These are phyloP conservation scores for Leptestheria dahalacensis DNA, from an alignment of 1,140 invertebrate genomes.

Conservation along the genomic window DNA sequence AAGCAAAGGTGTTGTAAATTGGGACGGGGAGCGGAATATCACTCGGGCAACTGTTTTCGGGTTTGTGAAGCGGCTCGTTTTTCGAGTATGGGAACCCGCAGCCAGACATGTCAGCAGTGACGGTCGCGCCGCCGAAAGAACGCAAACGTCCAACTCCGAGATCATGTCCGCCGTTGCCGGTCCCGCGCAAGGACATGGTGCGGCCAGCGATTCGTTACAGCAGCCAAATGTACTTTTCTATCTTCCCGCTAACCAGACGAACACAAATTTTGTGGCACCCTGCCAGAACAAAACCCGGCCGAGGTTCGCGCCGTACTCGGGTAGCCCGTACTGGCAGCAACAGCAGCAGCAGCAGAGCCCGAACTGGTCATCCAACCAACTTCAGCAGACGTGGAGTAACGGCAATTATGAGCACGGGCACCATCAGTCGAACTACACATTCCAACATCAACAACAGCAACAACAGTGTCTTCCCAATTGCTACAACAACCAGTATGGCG, in stretches of 20 bases:
- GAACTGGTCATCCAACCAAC: slow-evolving; percentile 16
- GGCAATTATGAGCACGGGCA: neutral
- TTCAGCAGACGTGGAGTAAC: slow-evolving; percentile 12
- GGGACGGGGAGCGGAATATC: too few species aligned
- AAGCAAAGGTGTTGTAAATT: too few species aligned
- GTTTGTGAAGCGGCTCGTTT: too few species aligned
- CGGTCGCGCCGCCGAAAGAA: too few species aligned
- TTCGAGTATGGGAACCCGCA: too few species aligned
- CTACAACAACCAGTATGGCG: slow-evolving; percentile 1
- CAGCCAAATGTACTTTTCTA: slow-evolving; percentile 7
- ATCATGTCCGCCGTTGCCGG: slow-evolving; percentile 14
- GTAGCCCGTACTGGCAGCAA: neutral
- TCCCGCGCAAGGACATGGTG: slow-evolving; percentile 7
- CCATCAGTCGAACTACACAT: too few species aligned
- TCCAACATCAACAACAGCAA: too few species aligned
- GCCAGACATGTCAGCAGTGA: neutral
- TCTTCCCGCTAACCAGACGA: slow-evolving; percentile 4
- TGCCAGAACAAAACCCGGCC: neutral
- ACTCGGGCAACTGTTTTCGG: too few species aligned
- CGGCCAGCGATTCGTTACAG: neutral
- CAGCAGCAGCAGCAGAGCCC: slow-evolving; percentile 7
- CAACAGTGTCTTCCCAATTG: too few species aligned
- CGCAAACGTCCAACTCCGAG: slow-evolving; percentile 1
- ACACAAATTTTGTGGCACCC: neutral
- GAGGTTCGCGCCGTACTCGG: neutral